phyloP scores from a whole-genome alignment of 2,113 vertebrate species.

The Chelonoidis abingdonii region DNA sequence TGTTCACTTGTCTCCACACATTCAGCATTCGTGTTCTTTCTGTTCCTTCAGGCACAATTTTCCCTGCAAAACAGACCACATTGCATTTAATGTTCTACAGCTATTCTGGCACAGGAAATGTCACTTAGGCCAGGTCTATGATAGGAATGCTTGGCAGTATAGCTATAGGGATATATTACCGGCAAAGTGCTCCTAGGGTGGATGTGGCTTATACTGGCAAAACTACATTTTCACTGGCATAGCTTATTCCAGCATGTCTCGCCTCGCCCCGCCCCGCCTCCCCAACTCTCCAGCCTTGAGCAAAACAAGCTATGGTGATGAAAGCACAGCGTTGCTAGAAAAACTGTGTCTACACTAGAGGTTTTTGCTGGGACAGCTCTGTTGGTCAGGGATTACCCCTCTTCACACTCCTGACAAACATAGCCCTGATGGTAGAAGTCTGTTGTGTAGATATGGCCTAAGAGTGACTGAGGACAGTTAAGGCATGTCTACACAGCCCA shows the following conservation, averaged over 20 bases:
- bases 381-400: neutral
- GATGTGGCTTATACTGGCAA: neutral
- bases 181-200: neutral
- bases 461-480: too few species aligned
- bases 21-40: neutral
- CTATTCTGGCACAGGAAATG: too few species aligned
- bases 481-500: too few species aligned
- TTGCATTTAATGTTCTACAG: neutral
- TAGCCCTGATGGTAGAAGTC: too few species aligned
- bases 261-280: fast-evolving
- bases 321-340: neutral
- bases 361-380: neutral
- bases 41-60: neutral
- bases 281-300: neutral
- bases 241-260: neutral
- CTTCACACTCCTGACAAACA: too few species aligned
- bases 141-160: too few species aligned
- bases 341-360: too few species aligned
- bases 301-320: neutral
- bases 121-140: too few species aligned
- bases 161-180: too few species aligned
- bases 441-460: too few species aligned
- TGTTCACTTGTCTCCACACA: neutral
- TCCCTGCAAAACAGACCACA: neutral
- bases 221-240: neutral